phyloP scores from a whole-genome alignment of 2,113 vertebrate genomes.

The Sphyrna mokarran region DNA sequence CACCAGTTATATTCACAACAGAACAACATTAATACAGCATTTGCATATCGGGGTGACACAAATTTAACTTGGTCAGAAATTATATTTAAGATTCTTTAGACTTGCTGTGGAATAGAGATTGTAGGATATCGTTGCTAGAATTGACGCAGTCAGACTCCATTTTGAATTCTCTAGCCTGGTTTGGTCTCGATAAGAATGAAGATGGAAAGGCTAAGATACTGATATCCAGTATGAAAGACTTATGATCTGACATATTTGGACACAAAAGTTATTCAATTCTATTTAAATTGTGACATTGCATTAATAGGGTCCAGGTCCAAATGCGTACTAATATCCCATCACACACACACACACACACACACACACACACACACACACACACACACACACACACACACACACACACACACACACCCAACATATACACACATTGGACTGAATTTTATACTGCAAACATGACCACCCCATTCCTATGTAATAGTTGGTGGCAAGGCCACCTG shows the following conservation, averaged over 20 bases:
- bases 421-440: neutral
- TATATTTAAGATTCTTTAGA: neutral
- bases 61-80: neutral
- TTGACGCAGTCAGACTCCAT: neutral
- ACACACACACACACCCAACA: too few species aligned
- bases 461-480: too few species aligned
- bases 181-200: neutral
- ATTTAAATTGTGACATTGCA: neutral
- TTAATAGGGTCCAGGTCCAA: neutral
- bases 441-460: too few species aligned
- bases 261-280: neutral
- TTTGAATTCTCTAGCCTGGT: neutral
- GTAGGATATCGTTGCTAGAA: neutral
- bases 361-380: too few species aligned
- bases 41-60: neutral
- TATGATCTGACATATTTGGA: neutral
- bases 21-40: neutral
- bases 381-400: too few species aligned
- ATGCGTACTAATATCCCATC: too few species aligned
- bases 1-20: neutral
- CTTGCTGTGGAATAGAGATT: neutral
- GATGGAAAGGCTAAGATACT: too few species aligned
- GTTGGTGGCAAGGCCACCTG: too few species aligned
- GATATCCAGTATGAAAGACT: neutral
- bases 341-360: too few species aligned